A percentile compares a stretch with the other conserved stretches of the same genome.
Conservation (phyloP, 2,797 vertebrate species). For the Melanotaenia pygmaea region DNA sequence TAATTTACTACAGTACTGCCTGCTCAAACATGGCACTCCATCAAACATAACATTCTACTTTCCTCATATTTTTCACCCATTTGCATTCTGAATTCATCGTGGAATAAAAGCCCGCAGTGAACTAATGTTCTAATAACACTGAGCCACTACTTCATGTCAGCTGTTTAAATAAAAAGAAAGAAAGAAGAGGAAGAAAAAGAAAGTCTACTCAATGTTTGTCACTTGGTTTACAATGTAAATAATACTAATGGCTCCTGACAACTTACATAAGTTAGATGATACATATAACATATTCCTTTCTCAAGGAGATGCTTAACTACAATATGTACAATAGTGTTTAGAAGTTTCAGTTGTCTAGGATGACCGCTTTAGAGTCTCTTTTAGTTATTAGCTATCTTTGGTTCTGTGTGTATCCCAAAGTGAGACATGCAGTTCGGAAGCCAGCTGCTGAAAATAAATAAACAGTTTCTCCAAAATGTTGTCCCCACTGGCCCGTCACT, state of each 20-base stretch:
- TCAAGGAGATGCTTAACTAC: slow-evolving; percentile 35
- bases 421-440: slow-evolving; percentile 25
- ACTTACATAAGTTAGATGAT: slow-evolving; percentile 30
- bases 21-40: slow-evolving; percentile 47
- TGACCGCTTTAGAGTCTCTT: slow-evolving; percentile 16
- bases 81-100: slow-evolving; percentile 16
- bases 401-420: slow-evolving; percentile 44
- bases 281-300: slow-evolving; percentile 26
- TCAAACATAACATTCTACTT: slow-evolving; percentile 12
- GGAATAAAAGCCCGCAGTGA: slow-evolving; percentile 19
- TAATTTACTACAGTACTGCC: slow-evolving; percentile 9
- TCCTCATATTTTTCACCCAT: slow-evolving; percentile 7
- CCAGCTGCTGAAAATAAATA: slow-evolving; percentile 30
- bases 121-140: slow-evolving; percentile 16
- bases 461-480: not conserved
- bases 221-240: slow-evolving; percentile 46
- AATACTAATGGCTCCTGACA: slow-evolving; percentile 33
- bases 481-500: not conserved
- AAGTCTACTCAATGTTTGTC: slow-evolving; percentile 32
- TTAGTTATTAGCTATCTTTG: slow-evolving; percentile 51
- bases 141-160: not conserved
- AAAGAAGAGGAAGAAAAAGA: too few relatives aligned
- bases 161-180: slow-evolving; percentile 20
- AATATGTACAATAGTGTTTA: slow-evolving; percentile 48
- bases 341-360: slow-evolving; percentile 34